These are phyloP conservation scores for Caradrina kadenii DNA, from an alignment of 2,888 invertebrate species.

Conservation along the genomic window DNA sequence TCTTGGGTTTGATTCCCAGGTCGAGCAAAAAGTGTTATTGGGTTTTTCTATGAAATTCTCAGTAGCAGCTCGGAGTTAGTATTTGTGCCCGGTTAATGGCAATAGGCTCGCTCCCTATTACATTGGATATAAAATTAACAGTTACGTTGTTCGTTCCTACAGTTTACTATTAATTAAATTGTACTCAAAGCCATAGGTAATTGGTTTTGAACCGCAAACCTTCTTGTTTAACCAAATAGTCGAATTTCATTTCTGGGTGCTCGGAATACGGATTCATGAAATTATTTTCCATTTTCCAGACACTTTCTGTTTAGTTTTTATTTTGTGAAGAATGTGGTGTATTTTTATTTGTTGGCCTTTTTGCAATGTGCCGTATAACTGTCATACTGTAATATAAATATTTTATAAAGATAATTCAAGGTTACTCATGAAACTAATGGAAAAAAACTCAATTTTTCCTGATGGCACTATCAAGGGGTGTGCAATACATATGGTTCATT, in stretches of 20 bases:
- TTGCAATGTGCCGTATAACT: neutral
- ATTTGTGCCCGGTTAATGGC: too few relatives aligned
- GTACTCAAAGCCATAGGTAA: constrained; percentile 28
- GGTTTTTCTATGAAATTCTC: too few relatives aligned
- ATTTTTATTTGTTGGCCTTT: neutral
- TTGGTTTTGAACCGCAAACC: constrained; percentile 40
- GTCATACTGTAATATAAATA: too few relatives aligned
- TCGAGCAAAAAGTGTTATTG: too few relatives aligned
- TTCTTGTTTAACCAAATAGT: constrained; percentile 24
- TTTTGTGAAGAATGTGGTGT: neutral
- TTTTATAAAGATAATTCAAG: neutral
- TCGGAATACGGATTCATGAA: neutral
- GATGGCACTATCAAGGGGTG: neutral
- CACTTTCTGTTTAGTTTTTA: neutral
- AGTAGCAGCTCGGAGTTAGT: too few relatives aligned
- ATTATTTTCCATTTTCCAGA: neutral
- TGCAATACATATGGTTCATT: constrained; percentile 9
- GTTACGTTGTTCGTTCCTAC: constrained; percentile 2
- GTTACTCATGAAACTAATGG: too few relatives aligned
- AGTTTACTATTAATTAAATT: constrained; percentile 31
- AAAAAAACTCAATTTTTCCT: constrained; percentile 1
- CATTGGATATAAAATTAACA: constrained; percentile 11
- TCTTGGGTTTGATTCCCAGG: too few relatives aligned
- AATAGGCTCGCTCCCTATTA: too few relatives aligned
- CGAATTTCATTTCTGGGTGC: constrained; percentile 2